phyloP scores from a whole-genome alignment of 2,888 invertebrate genomes.

The Desoria tigrina region DNA sequence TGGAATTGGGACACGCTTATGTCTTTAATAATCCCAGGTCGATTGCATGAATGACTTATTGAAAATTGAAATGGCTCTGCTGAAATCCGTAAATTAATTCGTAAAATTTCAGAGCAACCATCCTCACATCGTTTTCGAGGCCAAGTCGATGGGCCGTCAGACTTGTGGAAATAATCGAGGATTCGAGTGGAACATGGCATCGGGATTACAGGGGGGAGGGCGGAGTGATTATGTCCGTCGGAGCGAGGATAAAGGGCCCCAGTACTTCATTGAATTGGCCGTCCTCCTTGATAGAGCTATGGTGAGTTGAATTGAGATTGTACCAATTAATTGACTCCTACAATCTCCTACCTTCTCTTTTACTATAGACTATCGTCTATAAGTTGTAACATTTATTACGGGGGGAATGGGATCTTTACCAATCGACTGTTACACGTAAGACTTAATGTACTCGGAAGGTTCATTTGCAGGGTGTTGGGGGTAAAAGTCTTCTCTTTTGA shows the following conservation, averaged over 20 bases:
- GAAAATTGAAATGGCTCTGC: too few species aligned
- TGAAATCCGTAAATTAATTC: too few species aligned
- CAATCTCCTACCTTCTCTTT: constrained; percentile 8
- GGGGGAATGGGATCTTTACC: constrained; percentile 1
- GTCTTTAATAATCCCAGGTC: too few species aligned
- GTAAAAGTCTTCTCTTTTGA: too few species aligned
- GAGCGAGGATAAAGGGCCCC: constrained; percentile 69
- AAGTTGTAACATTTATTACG: constrained; percentile 4
- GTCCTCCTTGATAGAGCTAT: constrained; percentile 94
- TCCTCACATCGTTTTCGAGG: constrained; percentile 96
- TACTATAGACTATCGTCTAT: neutral
- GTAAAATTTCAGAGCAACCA: constrained; percentile 76
- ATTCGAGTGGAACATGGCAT: constrained; percentile 68
- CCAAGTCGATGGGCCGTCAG: constrained; percentile 84
- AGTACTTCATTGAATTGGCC: constrained; percentile 88
- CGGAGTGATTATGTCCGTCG: constrained; percentile 55
- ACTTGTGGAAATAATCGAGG: constrained; percentile 82
- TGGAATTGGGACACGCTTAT: too few species aligned
- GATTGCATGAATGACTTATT: too few species aligned
- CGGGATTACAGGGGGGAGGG: constrained; percentile 37
- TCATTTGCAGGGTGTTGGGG: too few species aligned
- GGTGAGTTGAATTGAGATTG: constrained; percentile 61
- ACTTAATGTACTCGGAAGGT: neutral
- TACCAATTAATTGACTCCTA: constrained; percentile 24
- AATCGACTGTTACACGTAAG: neutral